Evolutionary conservation across 2,113 vertebrate species (phyloP), one percentile per base, ranked within the genome.

Genomic region (Zapornia atra): DNA sequence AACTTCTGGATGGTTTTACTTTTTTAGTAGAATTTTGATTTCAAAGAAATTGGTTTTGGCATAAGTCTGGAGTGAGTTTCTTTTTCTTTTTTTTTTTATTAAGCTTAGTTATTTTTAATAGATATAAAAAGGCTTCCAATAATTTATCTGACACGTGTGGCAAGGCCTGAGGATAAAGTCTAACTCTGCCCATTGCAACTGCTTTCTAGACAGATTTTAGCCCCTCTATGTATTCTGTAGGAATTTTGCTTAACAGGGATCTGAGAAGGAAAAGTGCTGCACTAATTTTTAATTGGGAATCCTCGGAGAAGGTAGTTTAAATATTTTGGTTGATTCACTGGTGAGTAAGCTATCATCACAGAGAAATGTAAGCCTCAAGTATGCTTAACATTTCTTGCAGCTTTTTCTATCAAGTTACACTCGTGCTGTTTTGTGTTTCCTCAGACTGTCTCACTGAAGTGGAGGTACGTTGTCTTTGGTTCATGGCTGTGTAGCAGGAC

Each of bases 1-100:
- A 96, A 97, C 97, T 81, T 91, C 8, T 92, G 73, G n/a, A 60
- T 94, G 61, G 48, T 85, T 94, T 95, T 96, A 94, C 72, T 92
- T 95, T 94, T 87, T 87, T 69, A 51, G 34, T 72, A 96, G 48
- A 94, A 71, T 84, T 54, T 86, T 85, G 38, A 59, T 96, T 91
- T 92, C 24, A 54, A 91, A 86, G 92, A 94, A 91, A 95, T 69
- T 75, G 31, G 11, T 66, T 96, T 92, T 95, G 78, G 92, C 38
- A 11, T 72, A 82, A 48, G 24, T 70, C 10, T 86, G 29, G 59
- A 90, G 12, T 4, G 79, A 68, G 54, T 56, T 40, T 12, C 4
- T 44, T 28, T 40, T 77, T 54, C 8, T 18, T 18, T 46, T 18
- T 46, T 40, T 77, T 77, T 69, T 78, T 48, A 54, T 13, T 13